Evolutionary conservation across 2,888 invertebrate genomes (phyloP), one percentile per base, ranked within the genome.

Genomic region (Tethea ocularis): DNA sequence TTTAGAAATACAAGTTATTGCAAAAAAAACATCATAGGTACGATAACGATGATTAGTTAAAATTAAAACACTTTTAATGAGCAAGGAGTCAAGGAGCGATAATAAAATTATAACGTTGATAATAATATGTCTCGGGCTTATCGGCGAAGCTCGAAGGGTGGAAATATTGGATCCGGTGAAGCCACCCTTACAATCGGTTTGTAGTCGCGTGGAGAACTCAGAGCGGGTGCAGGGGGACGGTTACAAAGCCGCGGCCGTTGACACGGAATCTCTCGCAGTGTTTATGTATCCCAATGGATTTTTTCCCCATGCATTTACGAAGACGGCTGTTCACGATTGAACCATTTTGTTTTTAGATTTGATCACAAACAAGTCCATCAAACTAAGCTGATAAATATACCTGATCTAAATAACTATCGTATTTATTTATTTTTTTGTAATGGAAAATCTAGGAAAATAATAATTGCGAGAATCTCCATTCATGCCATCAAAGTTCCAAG

Each of bases 211-310:
- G 73, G 74, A 70, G 81, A 81, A 75, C 68, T 68, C 62, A 74
- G 74, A 71, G 74, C 61, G 62, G 68, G 66, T 72, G 46, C 20
- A 46, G 61, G 72, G 75, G 80, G 67, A 61, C 71, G 72, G 75
- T 78, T 68, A 83, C 82, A 84, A 82, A 78, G 80, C 83, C 76
- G 83, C 86, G 91, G 91, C 88, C 91, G 87, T 92, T 92, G 91
- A 92, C 92, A 89, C 91, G 86, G 54, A 86, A 86, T 89, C 88
- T 86, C 84, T 81, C 80, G 79, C 78, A 74, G 82, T 91, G 91
- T 92, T 90, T 92, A 86, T 86, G 83, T 88, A 88, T 87, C 82
- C 78, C 77, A 84, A 84, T 80, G 82, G 86, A 83, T 87, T 88
- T 88, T 88, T 88, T 87, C 84, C 83, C 84, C 81, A 84, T 80